A percentile compares a stretch with the other conserved stretches of the same genome.
Conservation (phyloP, 2,888 invertebrate species). For the Apocheima hispidaria region DNA sequence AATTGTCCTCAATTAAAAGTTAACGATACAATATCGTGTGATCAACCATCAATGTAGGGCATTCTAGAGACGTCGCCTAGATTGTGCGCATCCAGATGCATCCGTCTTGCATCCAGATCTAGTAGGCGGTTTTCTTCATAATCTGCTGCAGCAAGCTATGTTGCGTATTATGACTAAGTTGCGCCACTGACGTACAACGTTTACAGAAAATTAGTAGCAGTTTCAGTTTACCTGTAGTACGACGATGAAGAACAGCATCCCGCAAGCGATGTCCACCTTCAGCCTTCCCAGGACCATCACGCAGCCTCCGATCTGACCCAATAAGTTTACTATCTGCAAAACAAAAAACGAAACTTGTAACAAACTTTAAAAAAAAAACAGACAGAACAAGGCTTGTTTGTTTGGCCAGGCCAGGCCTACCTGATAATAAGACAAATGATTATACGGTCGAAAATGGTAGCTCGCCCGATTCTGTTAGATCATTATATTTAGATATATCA, state of each 20-base stretch:
- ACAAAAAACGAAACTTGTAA: not conserved
- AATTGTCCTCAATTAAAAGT: not conserved
- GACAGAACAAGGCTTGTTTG: too few relatives aligned
- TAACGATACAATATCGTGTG: not conserved
- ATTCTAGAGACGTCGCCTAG: not conserved
- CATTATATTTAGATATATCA: too few relatives aligned
- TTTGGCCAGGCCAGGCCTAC: too few relatives aligned
- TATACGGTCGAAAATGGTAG: too few relatives aligned
- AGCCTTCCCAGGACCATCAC: constrained; percentile 97
- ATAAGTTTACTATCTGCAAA: constrained; percentile 90
- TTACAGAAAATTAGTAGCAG: not conserved
- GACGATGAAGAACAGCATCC: constrained; percentile 97
- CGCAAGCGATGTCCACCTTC: constrained; percentile 96
- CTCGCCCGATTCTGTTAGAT: too few relatives aligned
- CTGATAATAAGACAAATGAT: too few relatives aligned
- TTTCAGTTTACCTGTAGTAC: constrained; percentile 94
- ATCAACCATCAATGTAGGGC: constrained; percentile 4
- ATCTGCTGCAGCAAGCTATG: too few relatives aligned
- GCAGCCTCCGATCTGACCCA: constrained; percentile 98
- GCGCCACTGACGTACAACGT: too few relatives aligned
- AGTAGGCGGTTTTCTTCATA: too few relatives aligned
- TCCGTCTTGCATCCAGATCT: too few relatives aligned
- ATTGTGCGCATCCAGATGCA: not conserved
- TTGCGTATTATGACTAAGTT: too few relatives aligned
- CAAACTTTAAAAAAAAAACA: not conserved